Percentiles rank a stretch among this genome's conserved stretches.
These are phyloP conservation scores for Takifugu ocellatus DNA, from an alignment of 2,797 vertebrate species.

Conservation along the genomic window DNA sequence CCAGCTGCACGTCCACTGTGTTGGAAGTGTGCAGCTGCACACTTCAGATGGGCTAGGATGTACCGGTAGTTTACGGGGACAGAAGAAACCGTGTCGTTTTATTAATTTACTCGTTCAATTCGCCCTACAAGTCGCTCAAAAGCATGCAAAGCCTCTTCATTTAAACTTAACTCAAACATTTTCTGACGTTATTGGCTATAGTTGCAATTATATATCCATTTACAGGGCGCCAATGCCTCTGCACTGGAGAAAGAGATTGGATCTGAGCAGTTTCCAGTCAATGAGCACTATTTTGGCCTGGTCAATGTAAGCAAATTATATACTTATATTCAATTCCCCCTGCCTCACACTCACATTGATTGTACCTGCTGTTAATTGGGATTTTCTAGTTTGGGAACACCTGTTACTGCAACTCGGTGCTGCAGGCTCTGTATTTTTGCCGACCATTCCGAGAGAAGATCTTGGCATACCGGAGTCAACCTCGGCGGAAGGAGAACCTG, in stretches of 20 bases:
- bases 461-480: conserved; percentile 93
- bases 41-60: no score
- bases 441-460: conserved; percentile 96
- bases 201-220: conserved; percentile 10
- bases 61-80: background rate
- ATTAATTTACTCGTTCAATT: conserved; percentile 12
- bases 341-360: background rate
- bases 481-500: conserved; percentile 95
- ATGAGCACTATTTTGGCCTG: conserved; percentile 86
- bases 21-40: background rate
- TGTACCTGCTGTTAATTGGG: background rate
- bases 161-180: no score
- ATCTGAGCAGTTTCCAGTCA: conserved; percentile 87
- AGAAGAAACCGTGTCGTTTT: background rate
- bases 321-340: background rate
- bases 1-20: conserved; percentile 30
- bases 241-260: conserved; percentile 90
- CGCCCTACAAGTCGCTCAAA: background rate
- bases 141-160: no score
- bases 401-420: conserved; percentile 98
- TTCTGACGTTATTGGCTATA: no score
- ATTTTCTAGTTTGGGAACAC: conserved; percentile 91
- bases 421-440: conserved; percentile 96
- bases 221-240: conserved; percentile 87
- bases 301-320: conserved; percentile 77